These are phyloP conservation scores for Elysia crispata DNA, from an alignment of 2,888 invertebrate species.

Conservation along the genomic window DNA sequence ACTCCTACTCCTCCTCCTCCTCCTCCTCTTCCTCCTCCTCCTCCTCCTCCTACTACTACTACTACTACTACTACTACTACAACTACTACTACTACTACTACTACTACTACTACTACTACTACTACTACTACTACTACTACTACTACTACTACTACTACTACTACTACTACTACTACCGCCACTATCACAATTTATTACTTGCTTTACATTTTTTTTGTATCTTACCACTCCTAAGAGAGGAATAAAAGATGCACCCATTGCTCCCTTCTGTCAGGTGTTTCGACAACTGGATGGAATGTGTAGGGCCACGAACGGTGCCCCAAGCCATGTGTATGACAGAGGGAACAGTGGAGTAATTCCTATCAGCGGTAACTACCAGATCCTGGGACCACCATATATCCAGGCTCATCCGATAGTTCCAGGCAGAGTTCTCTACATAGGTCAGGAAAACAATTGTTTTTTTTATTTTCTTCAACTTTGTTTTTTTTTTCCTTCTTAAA, in stretches of 20 bases:
- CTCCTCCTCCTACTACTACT: slow-evolving; percentile 21
- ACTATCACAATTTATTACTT: slow-evolving; percentile 45
- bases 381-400: no score
- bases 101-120: slow-evolving; percentile 34
- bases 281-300: not conserved
- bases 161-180: slow-evolving; percentile 50
- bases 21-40: slow-evolving; percentile 35
- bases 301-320: not conserved
- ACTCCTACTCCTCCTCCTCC: slow-evolving; percentile 50
- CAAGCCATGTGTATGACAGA: no score
- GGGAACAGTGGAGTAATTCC: no score
- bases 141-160: slow-evolving; percentile 49
- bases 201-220: slow-evolving; percentile 38
- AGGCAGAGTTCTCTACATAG: no score
- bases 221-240: slow-evolving; percentile 41
- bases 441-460: no score
- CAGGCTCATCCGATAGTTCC: no score
- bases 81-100: slow-evolving; percentile 31
- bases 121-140: slow-evolving; percentile 41
- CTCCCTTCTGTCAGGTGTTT: not conserved
- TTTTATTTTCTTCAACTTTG: no score
- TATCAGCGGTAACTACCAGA: no score
- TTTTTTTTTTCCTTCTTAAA: no score
- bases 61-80: slow-evolving; percentile 32
- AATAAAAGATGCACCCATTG: not conserved